phyloP scores from a whole-genome alignment of 1,140 invertebrate species.

The Macrosteles quadrilineatus region DNA sequence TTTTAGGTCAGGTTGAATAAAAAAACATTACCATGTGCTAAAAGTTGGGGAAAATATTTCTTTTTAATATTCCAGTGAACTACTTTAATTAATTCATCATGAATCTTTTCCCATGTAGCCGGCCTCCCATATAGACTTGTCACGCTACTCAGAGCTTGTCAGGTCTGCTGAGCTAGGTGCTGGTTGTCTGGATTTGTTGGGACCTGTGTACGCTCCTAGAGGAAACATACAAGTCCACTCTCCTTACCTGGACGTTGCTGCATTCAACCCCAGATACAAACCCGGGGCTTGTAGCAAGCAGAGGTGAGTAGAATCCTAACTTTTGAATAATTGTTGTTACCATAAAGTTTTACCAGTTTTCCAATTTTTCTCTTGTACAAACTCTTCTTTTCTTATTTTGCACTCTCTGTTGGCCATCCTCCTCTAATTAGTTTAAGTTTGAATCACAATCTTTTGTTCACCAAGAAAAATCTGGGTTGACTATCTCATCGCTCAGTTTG shows the following conservation, averaged over 20 bases:
- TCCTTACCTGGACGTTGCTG: constrained; percentile 74
- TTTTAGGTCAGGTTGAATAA: too few species aligned
- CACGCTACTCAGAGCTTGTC: constrained; percentile 73
- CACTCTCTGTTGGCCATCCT: too few species aligned
- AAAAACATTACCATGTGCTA: too few species aligned
- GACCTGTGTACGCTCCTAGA: constrained; percentile 75
- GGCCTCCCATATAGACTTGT: constrained; percentile 70
- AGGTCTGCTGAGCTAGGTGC: constrained; percentile 67
- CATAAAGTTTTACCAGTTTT: constrained; percentile 22
- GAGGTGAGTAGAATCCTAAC: constrained; percentile 56
- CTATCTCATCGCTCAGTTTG: too few species aligned
- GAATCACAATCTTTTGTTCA: too few species aligned
- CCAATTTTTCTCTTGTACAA: constrained; percentile 23
- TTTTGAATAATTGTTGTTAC: constrained; percentile 32
- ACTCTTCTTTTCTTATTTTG: background rate
- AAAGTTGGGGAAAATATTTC: too few species aligned
- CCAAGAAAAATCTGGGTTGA: too few species aligned
- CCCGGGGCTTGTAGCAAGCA: constrained; percentile 58
- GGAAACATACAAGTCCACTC: constrained; percentile 82
- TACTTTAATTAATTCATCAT: too few species aligned
- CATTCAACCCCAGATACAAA: constrained; percentile 72
- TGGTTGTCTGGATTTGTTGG: constrained; percentile 73
- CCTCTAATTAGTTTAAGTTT: too few species aligned
- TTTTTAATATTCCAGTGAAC: too few species aligned
- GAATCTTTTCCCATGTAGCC: too few species aligned